Evolutionary conservation across 2,888 invertebrate species (phyloP), one percentile per base, ranked within the genome.

Genomic region (Neria commutata): DNA sequence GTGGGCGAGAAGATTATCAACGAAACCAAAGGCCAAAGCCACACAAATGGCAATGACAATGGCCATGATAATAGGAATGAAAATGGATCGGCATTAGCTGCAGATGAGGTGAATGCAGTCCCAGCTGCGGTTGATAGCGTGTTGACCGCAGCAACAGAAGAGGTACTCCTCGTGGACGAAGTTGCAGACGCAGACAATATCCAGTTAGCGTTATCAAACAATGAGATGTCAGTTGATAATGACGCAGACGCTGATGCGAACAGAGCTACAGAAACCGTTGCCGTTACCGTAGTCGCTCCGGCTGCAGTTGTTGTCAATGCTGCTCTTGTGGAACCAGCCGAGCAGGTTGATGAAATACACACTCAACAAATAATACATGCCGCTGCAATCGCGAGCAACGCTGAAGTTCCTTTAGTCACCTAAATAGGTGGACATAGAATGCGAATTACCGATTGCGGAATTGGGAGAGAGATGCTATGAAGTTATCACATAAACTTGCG

Each of bases 1-100:
- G 91, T 92, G 73, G 89, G 88, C 2, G 86, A 86, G 53, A 91
- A 91, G 80, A 80, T 90, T n/a, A 84, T 86, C 70, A 84, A 85
- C 46, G 84, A 88, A 63, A 63, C 79, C 1, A 75, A 73, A 57
- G 62, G 67, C 14, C 62, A 74, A 61, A 73, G 69, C 61, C 67
- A 68, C 52, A 67, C 62, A 53, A 63, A 70, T 69, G 65, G 66
- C 54, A 65, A 69, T 73, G 63, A 58, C 64, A 74, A 74, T 69
- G 75, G 71, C 65, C 64, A 69, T 73, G 63, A 58, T 64, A 74
- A 74, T 69, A 74, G 71, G 65, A 34, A 16, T 46, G 33, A 21
- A n/a, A 42, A 47, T 29, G 46, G 11, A 47, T 2, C 33, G 2
- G 56, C 65, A 61, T 67, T 64, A 57, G 66, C 54, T 8, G 40